Conservation (phyloP, 2,888 invertebrate species). For the Netelia inedita region DNA sequence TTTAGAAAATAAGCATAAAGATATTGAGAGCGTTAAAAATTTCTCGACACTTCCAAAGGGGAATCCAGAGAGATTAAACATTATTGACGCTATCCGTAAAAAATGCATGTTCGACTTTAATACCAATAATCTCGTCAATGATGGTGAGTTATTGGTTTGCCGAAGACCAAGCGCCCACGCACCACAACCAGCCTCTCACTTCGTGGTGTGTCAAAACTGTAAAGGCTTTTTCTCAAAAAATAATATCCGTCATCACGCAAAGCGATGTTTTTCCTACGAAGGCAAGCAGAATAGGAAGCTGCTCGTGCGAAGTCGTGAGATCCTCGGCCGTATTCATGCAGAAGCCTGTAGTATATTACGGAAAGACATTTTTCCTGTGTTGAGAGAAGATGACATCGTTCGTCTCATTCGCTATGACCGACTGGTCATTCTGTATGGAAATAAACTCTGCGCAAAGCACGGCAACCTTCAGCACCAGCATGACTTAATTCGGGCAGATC, state of each 20-base stretch:
- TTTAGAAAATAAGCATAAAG: conserved; percentile 53
- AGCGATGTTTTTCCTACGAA: neutral
- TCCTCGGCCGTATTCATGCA: neutral
- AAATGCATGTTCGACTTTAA: conserved; percentile 63
- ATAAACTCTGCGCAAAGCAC: conserved; percentile 14
- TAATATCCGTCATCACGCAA: no score
- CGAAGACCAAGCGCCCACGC: conserved; percentile 52
- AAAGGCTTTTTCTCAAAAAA: no score
- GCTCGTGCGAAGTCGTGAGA: conserved; percentile 64
- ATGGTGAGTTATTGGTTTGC: conserved; percentile 64
- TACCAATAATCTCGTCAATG: conserved; percentile 56
- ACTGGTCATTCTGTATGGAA: neutral
- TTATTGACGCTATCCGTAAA: conserved; percentile 55
- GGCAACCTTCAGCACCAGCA: conserved; percentile 39
- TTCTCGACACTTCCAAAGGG: conserved; percentile 37
- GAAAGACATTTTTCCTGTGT: conserved; percentile 61
- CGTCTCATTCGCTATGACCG: conserved; percentile 68
- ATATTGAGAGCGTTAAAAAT: conserved; percentile 49
- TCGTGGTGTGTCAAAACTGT: no score
- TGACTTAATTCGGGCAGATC: conserved; percentile 52
- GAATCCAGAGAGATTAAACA: conserved; percentile 39
- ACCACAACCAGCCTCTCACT: neutral
- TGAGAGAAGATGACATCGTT: conserved; percentile 67
- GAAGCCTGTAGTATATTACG: conserved; percentile 17
- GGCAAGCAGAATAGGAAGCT: conserved; percentile 31